These are phyloP conservation scores for Luperina testacea DNA, from an alignment of 2,888 invertebrate genomes.

Conservation along the genomic window DNA sequence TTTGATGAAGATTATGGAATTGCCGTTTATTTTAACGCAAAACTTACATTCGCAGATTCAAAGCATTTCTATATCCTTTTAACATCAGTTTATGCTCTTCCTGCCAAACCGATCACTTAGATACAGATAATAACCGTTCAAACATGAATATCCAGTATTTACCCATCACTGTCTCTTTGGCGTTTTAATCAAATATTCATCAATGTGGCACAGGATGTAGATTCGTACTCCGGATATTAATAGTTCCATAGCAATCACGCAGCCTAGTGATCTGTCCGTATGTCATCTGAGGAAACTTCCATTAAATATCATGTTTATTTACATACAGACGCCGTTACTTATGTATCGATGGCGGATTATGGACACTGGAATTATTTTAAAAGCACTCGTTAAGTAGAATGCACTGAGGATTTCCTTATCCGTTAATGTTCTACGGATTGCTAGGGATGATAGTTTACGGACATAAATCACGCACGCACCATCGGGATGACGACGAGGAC, in stretches of 20 bases:
- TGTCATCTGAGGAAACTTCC: slow-evolving; percentile 34
- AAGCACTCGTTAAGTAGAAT: background rate
- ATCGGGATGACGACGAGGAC: background rate
- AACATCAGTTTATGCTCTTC: background rate
- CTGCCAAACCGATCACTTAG: background rate
- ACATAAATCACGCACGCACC: background rate
- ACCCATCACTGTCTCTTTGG: slow-evolving; percentile 21
- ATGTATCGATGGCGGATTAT: slow-evolving; percentile 2
- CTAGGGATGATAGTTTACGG: background rate
- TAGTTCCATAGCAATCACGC: slow-evolving; percentile 58
- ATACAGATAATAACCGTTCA: background rate
- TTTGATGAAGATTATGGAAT: background rate
- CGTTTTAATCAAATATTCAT: slow-evolving; percentile 59
- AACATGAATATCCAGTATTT: slow-evolving; percentile 2
- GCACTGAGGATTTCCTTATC: background rate
- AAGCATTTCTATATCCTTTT: too few relatives aligned
- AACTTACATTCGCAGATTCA: background rate
- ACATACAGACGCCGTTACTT: slow-evolving; percentile 13
- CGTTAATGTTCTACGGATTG: background rate
- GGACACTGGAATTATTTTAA: slow-evolving; percentile 6
- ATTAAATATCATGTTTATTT: slow-evolving; percentile 16
- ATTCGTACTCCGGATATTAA: slow-evolving; percentile 66
- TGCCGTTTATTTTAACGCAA: background rate
- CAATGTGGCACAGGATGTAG: slow-evolving; percentile 54
- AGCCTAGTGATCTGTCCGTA: slow-evolving; percentile 23